Evolutionary conservation across 53 echinoderm and acorn worm genomes (phyloP).

Genomic region (Paracentrotus lividus): DNA sequence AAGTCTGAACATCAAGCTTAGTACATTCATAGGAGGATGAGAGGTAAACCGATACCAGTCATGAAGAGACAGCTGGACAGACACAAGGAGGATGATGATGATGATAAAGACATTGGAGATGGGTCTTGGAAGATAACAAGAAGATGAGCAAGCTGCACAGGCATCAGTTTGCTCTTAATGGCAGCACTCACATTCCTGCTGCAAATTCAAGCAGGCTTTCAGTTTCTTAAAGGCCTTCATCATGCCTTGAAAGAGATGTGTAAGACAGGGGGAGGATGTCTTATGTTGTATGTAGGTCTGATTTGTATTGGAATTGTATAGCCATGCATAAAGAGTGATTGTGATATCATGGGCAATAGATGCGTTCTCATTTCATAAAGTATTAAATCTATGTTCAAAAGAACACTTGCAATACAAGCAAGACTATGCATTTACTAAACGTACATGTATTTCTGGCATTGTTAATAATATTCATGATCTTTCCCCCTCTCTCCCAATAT

Average conservation of each 20-base stretch:
- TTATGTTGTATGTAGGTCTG: neutral
- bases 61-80: slow-evolving; percentile 58
- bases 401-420: too few relatives aligned
- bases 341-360: too few relatives aligned
- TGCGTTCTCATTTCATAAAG: too few relatives aligned
- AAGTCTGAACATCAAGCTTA: slow-evolving; percentile 16
- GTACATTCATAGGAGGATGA: neutral
- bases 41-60: slow-evolving; percentile 5
- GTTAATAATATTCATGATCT: too few relatives aligned
- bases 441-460: too few relatives aligned
- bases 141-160: slow-evolving; percentile 58
- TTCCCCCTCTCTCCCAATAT: too few relatives aligned
- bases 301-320: neutral
- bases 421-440: too few relatives aligned
- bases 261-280: neutral
- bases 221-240: slow-evolving; percentile 51
- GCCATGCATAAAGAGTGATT: too few relatives aligned
- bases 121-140: slow-evolving; percentile 40
- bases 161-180: slow-evolving; percentile 8
- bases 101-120: slow-evolving; percentile 55
- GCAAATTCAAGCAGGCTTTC: slow-evolving; percentile 42
- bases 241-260: neutral
- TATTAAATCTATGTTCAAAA: too few relatives aligned
- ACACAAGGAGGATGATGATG: slow-evolving; percentile 37
- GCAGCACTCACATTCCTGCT: slow-evolving; percentile 58